phyloP scores from a whole-genome alignment of 1,140 invertebrate genomes.

The Drosophila pruinosa region DNA sequence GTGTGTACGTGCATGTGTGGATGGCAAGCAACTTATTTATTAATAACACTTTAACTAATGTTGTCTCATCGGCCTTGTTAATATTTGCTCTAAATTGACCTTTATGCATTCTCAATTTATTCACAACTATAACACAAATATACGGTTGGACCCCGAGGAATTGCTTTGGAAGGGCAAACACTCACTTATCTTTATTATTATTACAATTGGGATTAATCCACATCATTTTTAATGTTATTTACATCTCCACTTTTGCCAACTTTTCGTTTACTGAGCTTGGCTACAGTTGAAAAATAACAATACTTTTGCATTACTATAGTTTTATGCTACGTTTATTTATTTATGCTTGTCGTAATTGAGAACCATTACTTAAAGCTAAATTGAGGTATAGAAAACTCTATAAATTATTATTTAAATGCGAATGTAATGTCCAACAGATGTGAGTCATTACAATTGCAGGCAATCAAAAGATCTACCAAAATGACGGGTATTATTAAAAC shows the following conservation, averaged over 20 bases:
- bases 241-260: background rate
- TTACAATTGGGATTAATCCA: background rate
- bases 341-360: no score
- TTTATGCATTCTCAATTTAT: slow-evolving; percentile 5
- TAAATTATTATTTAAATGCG: background rate
- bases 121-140: background rate
- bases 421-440: slow-evolving; percentile 4
- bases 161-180: background rate
- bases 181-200: background rate
- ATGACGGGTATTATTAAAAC: slow-evolving; percentile 26
- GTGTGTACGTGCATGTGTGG: slow-evolving; percentile 5
- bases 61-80: background rate
- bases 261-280: background rate
- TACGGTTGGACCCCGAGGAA: background rate
- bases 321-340: no score
- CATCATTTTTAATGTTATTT: background rate
- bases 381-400: background rate
- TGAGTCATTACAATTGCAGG: background rate
- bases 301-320: no score
- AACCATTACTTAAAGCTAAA: background rate
- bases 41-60: slow-evolving; percentile 47
- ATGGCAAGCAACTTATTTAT: slow-evolving; percentile 35
- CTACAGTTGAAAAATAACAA: no score
- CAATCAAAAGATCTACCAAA: slow-evolving; percentile 16
- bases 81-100: background rate